Evolutionary conservation across 2,113 vertebrate species (phyloP).

Genomic region (Tachysurus fulvidraco): DNA sequence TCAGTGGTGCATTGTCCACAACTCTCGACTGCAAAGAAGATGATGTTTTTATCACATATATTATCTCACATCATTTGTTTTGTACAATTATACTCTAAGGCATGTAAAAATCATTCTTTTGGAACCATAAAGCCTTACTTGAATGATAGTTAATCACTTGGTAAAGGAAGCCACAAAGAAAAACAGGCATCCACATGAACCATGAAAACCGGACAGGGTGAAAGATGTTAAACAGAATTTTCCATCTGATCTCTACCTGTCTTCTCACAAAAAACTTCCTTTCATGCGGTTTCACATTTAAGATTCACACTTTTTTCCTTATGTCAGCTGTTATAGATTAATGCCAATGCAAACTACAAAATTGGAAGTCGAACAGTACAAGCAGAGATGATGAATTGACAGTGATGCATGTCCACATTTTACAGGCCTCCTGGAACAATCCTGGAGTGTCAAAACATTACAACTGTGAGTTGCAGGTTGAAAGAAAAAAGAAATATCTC

Average conservation of each 20-base stretch:
- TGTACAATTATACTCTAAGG: conserved; percentile 48
- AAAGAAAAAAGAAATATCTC: conserved; percentile 28
- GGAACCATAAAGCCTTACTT: conserved; percentile 52
- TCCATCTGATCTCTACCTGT: conserved; percentile 35
- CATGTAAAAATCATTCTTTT: conserved; percentile 50
- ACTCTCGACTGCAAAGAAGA: conserved; percentile 15
- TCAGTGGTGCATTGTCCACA: conserved; percentile 28
- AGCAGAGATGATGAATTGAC: conserved; percentile 46
- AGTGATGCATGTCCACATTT: conserved; percentile 36
- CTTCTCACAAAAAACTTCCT: conserved; percentile 27
- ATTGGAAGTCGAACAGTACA: conserved; percentile 36
- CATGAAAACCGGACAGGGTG: conserved; percentile 46
- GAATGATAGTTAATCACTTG: conserved; percentile 50
- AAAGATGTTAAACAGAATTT: conserved; percentile 40
- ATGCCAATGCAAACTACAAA: conserved; percentile 24
- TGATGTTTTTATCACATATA: conserved; percentile 48
- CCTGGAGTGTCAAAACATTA: conserved; percentile 32
- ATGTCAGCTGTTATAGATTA: conserved; percentile 16
- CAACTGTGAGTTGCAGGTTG: conserved; percentile 15
- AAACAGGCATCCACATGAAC: conserved; percentile 36
- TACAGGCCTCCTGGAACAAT: conserved; percentile 35
- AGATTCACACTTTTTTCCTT: conserved; percentile 31
- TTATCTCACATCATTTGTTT: conserved; percentile 56
- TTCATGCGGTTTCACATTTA: conserved; percentile 37
- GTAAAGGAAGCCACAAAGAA: conserved; percentile 48